Evolutionary conservation across 2,113 vertebrate genomes (phyloP).

Genomic region (Rhagologus leucostigma): DNA sequence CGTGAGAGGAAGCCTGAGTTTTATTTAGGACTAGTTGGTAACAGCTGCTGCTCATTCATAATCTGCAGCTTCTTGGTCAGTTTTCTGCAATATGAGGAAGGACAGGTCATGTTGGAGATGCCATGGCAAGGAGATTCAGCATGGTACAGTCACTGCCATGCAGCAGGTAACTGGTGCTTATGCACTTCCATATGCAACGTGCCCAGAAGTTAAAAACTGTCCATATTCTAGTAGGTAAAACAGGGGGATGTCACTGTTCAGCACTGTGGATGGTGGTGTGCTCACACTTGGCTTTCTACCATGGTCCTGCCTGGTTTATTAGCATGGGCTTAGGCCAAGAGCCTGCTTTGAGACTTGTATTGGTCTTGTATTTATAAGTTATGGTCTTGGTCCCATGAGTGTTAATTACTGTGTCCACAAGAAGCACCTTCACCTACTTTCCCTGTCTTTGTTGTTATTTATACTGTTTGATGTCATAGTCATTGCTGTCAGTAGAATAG

Average conservation of each 20-base stretch:
- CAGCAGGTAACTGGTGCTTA: neutral
- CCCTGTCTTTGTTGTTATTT: neutral
- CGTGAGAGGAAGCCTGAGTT: neutral
- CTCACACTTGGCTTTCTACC: fast-evolving
- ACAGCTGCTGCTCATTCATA: neutral
- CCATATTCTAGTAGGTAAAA: neutral
- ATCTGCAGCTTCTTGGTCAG: neutral
- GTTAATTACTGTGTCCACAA: neutral
- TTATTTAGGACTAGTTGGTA: neutral
- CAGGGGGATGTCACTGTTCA: fast-evolving
- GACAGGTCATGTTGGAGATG: neutral
- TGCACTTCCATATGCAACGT: neutral
- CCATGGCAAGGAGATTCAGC: neutral
- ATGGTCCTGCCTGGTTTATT: neutral
- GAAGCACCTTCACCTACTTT: neutral
- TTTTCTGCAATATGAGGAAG: neutral
- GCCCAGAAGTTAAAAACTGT: neutral
- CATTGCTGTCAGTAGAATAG: neutral
- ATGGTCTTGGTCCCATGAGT: neutral
- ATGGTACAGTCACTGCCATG: neutral
- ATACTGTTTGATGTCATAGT: neutral
- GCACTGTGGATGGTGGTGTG: fast-evolving
- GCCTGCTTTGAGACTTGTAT: neutral
- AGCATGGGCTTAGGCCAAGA: neutral
- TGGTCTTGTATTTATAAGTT: neutral